Conservation (phyloP, 2,797 vertebrate species). For the Leptodactylus fallax region DNA sequence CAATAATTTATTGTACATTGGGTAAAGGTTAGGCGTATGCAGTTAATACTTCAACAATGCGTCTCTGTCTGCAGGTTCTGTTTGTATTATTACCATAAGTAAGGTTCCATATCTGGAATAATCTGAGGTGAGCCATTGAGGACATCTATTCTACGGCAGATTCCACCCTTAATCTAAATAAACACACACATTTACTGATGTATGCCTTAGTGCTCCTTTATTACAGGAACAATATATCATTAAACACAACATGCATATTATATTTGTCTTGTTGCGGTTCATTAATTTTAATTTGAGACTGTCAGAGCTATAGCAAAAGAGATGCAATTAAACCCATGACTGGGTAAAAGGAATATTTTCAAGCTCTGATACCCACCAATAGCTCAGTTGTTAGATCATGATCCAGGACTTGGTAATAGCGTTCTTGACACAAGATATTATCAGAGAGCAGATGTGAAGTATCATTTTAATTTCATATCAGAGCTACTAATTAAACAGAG, state of each 20-base stretch:
- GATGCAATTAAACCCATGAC: slow-evolving; percentile 79
- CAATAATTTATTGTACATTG: background rate
- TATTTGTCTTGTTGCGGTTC: slow-evolving; percentile 76
- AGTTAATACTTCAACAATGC: background rate
- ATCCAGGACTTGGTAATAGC: slow-evolving; percentile 55
- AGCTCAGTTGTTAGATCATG: slow-evolving; percentile 61
- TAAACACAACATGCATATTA: slow-evolving; percentile 69
- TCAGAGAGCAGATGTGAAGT: slow-evolving; percentile 60
- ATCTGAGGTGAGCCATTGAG: background rate
- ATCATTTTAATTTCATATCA: slow-evolving; percentile 59
- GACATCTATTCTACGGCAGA: slow-evolving; percentile 42
- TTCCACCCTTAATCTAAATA: slow-evolving; percentile 43
- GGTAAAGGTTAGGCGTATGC: background rate
- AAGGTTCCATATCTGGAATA: slow-evolving; percentile 31
- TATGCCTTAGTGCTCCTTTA: slow-evolving; percentile 64
- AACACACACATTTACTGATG: slow-evolving; percentile 64
- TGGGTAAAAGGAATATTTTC: slow-evolving; percentile 63
- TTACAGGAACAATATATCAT: slow-evolving; percentile 72
- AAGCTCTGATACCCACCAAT: slow-evolving; percentile 59
- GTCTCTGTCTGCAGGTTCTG: slow-evolving; percentile 18
- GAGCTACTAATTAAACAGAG: slow-evolving; percentile 57
- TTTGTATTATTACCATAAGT: slow-evolving; percentile 41
- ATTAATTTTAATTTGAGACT: slow-evolving; percentile 81
- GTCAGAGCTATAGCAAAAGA: slow-evolving; percentile 70
- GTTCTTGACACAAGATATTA: slow-evolving; percentile 60